Evolutionary conservation across 2,113 vertebrate genomes (phyloP).

Genomic region (Tringa solitaria): DNA sequence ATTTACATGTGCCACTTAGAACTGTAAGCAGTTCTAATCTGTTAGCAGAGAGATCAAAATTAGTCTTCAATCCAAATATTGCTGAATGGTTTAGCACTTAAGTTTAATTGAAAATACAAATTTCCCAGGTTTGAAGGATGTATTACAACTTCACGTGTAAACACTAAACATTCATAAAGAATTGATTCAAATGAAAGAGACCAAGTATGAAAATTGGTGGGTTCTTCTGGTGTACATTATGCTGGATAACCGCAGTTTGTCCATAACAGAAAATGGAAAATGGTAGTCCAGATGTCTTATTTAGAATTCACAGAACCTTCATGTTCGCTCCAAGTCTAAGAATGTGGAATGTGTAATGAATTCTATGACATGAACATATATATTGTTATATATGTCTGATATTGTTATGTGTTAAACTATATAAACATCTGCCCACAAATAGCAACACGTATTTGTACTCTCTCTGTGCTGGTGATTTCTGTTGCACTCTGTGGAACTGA

Average conservation of each 20-base stretch:
- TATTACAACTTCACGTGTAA: not conserved
- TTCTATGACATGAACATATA: too few species aligned
- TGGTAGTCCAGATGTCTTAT: not conserved
- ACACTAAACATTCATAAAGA: not conserved
- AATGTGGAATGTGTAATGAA: accelerated
- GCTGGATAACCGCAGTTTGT: not conserved
- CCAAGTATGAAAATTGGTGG: not conserved
- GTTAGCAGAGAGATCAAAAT: not conserved
- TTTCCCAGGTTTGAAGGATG: not conserved
- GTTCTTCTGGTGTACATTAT: not conserved
- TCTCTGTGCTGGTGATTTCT: not conserved
- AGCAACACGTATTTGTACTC: not conserved
- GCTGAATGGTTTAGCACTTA: not conserved
- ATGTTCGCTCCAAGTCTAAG: accelerated
- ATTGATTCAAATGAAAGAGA: not conserved
- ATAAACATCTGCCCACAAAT: not conserved
- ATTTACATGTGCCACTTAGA: not conserved
- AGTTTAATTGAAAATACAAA: not conserved
- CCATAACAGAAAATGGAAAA: not conserved
- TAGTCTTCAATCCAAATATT: not conserved
- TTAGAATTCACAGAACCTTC: not conserved
- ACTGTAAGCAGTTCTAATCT: not conserved
- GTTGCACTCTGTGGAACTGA: not conserved
- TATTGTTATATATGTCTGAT: too few species aligned
- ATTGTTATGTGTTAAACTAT: not conserved